Conservation (phyloP, 2,888 invertebrate genomes). For the Drosophila limbata region DNA sequence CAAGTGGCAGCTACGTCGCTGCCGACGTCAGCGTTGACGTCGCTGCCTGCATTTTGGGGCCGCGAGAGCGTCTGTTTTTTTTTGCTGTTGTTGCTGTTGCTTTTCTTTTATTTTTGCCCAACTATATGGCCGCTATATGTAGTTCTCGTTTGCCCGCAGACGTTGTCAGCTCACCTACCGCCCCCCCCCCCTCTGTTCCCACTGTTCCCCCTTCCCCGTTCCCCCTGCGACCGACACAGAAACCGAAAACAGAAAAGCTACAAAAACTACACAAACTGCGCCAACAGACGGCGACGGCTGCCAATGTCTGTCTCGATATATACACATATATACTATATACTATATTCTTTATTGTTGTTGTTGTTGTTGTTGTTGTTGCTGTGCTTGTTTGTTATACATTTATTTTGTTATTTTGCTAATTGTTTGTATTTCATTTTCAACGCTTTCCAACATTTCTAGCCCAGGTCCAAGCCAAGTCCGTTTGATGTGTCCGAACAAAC, state of each 20-base stretch:
- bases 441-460: slow-evolving; percentile 28
- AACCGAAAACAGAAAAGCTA: slow-evolving; percentile 38
- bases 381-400: slow-evolving; percentile 33
- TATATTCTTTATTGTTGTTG: slow-evolving; percentile 31
- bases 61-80: slow-evolving; percentile 49
- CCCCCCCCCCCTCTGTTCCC: neutral
- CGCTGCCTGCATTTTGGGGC: slow-evolving; percentile 65
- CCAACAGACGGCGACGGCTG: slow-evolving; percentile 51
- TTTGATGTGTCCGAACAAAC: slow-evolving; percentile 30
- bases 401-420: slow-evolving; percentile 69
- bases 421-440: slow-evolving; percentile 69
- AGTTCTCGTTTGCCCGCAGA: slow-evolving; percentile 40
- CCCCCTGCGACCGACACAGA: slow-evolving; percentile 17
- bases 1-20: slow-evolving; percentile 57
- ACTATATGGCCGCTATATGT: slow-evolving; percentile 65
- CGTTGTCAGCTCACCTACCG: slow-evolving; percentile 33
- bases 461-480: slow-evolving; percentile 16
- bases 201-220: neutral
- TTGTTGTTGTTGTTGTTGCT: slow-evolving; percentile 26
- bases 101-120: slow-evolving; percentile 31
- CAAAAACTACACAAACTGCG: slow-evolving; percentile 34
- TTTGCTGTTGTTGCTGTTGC: slow-evolving; percentile 3
- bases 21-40: slow-evolving; percentile 19
- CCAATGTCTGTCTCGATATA: slow-evolving; percentile 65
- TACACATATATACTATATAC: slow-evolving; percentile 34